Percentiles rank a stretch among this genome's conserved stretches.
Evolutionary conservation across 2,113 vertebrate species (phyloP).

Genomic region (Damaliscus lunatus): DNA sequence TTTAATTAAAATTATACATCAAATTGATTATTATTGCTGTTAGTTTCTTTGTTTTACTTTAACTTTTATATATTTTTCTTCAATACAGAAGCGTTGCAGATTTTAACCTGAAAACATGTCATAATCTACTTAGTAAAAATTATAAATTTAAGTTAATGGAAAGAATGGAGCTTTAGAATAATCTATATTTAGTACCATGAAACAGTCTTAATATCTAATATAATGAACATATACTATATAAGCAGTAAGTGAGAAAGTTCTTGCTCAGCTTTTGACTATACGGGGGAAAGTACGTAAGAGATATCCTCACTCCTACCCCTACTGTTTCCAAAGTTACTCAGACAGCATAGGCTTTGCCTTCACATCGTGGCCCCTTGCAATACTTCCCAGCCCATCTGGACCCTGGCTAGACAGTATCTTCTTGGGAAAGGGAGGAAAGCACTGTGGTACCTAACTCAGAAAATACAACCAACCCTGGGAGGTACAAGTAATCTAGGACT

Average conservation of each 20-base stretch:
- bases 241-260: neutral
- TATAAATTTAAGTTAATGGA: neutral
- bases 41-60: constrained; percentile 32
- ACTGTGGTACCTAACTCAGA: neutral
- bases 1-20: neutral
- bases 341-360: neutral
- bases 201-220: neutral
- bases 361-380: neutral
- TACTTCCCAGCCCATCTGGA: neutral
- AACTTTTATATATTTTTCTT: neutral
- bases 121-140: neutral
- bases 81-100: neutral
- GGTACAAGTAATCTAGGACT: neutral
- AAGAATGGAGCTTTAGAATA: neutral
- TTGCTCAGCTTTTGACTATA: neutral
- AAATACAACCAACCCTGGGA: neutral
- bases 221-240: neutral
- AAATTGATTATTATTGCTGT: neutral
- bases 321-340: neutral
- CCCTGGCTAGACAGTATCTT: neutral
- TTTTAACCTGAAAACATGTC: neutral
- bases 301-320: too few species aligned
- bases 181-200: neutral
- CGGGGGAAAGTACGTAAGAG: neutral
- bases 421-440: neutral